phyloP scores from a whole-genome alignment of 2,113 vertebrate genomes.

The Psettodes erumei region DNA sequence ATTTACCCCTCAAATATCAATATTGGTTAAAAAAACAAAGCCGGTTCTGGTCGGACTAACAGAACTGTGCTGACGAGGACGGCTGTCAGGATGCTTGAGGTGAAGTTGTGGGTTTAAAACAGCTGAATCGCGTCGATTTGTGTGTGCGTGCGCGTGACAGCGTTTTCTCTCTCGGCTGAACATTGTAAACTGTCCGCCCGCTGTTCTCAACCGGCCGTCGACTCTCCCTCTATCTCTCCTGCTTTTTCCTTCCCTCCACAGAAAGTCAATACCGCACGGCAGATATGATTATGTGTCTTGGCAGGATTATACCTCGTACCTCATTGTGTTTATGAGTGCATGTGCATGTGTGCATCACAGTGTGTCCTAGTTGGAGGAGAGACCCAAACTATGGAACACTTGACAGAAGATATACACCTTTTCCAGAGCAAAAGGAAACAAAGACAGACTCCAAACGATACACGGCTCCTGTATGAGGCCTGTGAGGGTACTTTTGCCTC shows the following conservation, averaged over 20 bases:
- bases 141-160: background rate
- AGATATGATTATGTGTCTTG: conserved; percentile 72
- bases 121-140: background rate
- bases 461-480: conserved; percentile 43
- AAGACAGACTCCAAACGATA: conserved; percentile 52
- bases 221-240: background rate
- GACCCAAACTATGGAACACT: conserved; percentile 57
- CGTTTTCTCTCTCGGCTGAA: conserved; percentile 7
- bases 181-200: conserved; percentile 14
- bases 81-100: background rate
- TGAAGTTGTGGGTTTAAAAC: background rate
- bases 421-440: conserved; percentile 65
- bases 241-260: background rate
- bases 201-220: conserved; percentile 8
- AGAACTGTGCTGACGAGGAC: background rate
- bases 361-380: conserved; percentile 48
- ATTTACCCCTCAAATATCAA: background rate
- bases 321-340: conserved; percentile 59
- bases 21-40: background rate
- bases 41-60: background rate
- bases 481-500: conserved; percentile 11
- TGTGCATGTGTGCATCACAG: conserved; percentile 53
- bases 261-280: conserved; percentile 22
- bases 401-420: conserved; percentile 67
- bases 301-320: conserved; percentile 43